Evolutionary conservation across 2,888 invertebrate species (phyloP), one percentile per base, ranked within the genome.

Genomic region (Hirudinaria manillensis): DNA sequence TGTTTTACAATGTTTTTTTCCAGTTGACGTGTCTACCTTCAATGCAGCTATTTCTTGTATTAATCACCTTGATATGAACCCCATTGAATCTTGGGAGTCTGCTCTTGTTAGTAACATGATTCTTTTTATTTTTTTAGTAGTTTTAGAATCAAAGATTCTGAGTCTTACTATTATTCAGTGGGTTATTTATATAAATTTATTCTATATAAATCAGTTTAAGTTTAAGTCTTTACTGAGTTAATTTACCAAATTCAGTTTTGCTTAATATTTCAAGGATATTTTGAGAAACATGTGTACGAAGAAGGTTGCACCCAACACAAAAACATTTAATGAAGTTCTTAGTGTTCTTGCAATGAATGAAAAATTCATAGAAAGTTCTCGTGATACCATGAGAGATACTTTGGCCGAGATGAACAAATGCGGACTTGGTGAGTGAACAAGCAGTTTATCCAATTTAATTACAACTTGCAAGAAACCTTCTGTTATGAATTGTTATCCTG

Each of bases 291-390:
- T 61, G 61, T 7, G 29, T 29, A 16, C 19, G 29, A 16, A 3
- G 10, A 61, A 61, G 24, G 61, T 61, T 61, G 29, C 24, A 29
- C 61, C 61, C 24, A 61, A 61, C n/a, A 29, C 29, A 3, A 61
- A 16, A 61, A 61, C 61, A 61, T 61, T 61, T 29, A 61, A 61
- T 61, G 61, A 61, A n/a, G 61, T 61, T 27, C 29, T 61, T 7
- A n/a, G 24, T 61, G 29, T 29, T 19, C 7, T 61, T n/a, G 24
- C 61, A 61, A 61, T 10, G 24, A 27, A 29, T 19, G 24, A 27
- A 29, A 6, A 24, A 13, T 4, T 13, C 61, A 1, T 24, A 7
- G 13, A 61, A n/a, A 61, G 10, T 7, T 24, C 61, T 27, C 2
- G 61, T 2, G 29, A 61, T 19, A 2, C 0, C 29, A 7, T n/a